Evolutionary conservation across 2,797 vertebrate species (phyloP).

Genomic region (Chelon auratus): DNA sequence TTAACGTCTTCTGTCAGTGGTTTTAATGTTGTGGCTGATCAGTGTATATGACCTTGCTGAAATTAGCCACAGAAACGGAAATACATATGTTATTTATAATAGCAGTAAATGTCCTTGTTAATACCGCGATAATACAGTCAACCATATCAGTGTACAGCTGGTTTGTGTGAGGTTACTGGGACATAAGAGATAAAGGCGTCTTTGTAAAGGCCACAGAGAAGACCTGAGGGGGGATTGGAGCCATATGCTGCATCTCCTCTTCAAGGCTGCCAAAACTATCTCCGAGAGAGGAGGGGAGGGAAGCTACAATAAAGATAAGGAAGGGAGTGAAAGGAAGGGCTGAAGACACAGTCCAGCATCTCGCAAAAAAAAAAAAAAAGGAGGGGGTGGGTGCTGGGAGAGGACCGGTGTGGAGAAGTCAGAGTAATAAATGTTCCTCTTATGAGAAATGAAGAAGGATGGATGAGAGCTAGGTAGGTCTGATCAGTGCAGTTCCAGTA

Average conservation of each 20-base stretch:
- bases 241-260: constrained; percentile 65
- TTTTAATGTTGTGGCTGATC: too few relatives aligned
- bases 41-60: too few relatives aligned
- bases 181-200: constrained; percentile 19
- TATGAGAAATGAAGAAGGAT: constrained; percentile 30
- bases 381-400: background rate
- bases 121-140: background rate
- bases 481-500: constrained; percentile 57
- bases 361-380: background rate
- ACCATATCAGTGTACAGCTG: background rate
- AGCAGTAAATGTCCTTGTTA: background rate
- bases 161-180: constrained; percentile 8
- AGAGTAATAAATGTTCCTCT: constrained; percentile 42
- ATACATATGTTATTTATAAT: background rate
- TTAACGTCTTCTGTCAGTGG: too few relatives aligned
- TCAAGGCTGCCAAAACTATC: constrained; percentile 61
- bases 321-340: constrained; percentile 32
- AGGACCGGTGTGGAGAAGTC: constrained; percentile 9
- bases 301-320: constrained; percentile 49
- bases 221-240: constrained; percentile 59
- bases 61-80: background rate
- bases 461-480: constrained; percentile 28
- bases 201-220: constrained; percentile 48
- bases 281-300: constrained; percentile 31
- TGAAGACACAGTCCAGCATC: constrained; percentile 30